Base-by-base conservation (phyloP, 2,797 vertebrate species). In the Sparidentex hasta region DNA sequence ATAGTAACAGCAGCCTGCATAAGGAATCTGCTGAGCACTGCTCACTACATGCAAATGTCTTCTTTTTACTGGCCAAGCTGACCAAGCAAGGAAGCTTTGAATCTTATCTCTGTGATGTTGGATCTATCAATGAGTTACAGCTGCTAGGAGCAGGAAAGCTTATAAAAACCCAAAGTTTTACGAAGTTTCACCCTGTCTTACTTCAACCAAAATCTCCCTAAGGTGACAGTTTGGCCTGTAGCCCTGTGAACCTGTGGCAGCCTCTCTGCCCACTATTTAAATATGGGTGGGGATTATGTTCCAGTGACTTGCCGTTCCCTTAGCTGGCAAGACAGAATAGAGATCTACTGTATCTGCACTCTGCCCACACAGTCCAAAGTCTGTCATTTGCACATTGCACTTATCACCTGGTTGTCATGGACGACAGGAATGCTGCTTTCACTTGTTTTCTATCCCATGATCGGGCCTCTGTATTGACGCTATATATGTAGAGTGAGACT, bases 201-300 rank as follows among this genome's bases (percentile, higher is more conserved):
- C 18, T 62, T 3, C 11, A 47, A 46, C 48, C 33, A 57, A 75
- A 83, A 65, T 71, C 20, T 59, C 48, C 14, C 54, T 29, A 23
- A 25, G 46, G 20, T 43, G 71, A 81, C 38, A 80, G 38, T 50
- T 50, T 66, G 46, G 25, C 55, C 55, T 69, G 18, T 62, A 41
- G 61, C 25, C 33, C 20, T 20, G 3, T 33, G 33, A 58, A 33
- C 8, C 48, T 59, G 43, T 48, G n/a, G n/a, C 1, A 3, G 74
- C 27, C 50, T 81, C 54, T 64, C 68, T 82, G 68, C 52, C 71
- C 71, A 76, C 75, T 93, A 65, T 92, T 62, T 86, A 93, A 94
- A 94, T 82, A 94, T 89, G 81, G 92, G 93, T 89, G 92, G 74
- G 67, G 83, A 69, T 81, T 81, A 74, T 74, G 84, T 78, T 68